Conservation (phyloP, 2,113 vertebrate species). For the Chloropsis cyanopogon region DNA sequence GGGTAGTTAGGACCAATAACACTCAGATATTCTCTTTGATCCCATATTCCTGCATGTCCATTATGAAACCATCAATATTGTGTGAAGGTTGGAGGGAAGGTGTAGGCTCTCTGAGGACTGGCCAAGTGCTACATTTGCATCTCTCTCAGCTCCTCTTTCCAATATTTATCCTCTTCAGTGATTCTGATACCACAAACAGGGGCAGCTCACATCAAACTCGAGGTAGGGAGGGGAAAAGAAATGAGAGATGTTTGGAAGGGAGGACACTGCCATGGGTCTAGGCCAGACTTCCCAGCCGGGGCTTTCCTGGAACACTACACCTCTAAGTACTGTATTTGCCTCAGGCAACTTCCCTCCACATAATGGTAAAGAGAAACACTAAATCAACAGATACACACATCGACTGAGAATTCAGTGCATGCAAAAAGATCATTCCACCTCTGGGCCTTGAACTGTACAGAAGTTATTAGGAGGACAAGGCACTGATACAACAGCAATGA, state of each 20-base stretch:
- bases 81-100: conserved; percentile 6
- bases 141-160: not conserved
- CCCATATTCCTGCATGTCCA: conserved; percentile 29
- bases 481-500: fast-evolving
- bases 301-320: not conserved
- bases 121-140: not conserved
- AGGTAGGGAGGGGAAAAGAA: not conserved
- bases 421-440: not conserved
- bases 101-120: not conserved
- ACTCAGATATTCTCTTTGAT: conserved; percentile 54
- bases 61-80: conserved; percentile 28
- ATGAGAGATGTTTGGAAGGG: not conserved
- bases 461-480: not conserved
- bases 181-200: conserved; percentile 2
- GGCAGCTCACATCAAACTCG: not conserved
- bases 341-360: not conserved
- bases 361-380: conserved; percentile 7
- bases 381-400: not conserved
- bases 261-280: not conserved
- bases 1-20: conserved; percentile 41
- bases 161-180: not conserved
- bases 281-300: not conserved
- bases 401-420: not conserved
- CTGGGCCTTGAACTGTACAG: not conserved
- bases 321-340: conserved; percentile 45